These are phyloP conservation scores for Oreochromis niloticus DNA, from an alignment of 2,113 vertebrate genomes.

Conservation along the genomic window DNA sequence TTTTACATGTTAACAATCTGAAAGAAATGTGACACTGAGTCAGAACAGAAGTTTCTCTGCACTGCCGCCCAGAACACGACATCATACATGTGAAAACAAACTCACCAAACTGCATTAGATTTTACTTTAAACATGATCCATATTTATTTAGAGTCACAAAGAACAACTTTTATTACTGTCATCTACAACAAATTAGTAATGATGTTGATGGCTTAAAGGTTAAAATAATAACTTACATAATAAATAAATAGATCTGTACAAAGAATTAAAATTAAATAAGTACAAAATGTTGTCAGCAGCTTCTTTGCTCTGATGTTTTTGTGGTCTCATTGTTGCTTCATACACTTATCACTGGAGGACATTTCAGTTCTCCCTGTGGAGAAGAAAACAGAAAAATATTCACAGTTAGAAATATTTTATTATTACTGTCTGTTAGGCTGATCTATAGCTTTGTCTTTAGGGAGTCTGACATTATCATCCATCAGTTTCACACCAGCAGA, in stretches of 20 bases:
- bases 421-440: background rate
- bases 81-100: no score
- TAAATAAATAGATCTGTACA: background rate
- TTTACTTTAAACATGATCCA: background rate
- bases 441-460: background rate
- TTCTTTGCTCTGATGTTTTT: background rate
- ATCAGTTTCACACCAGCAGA: background rate
- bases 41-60: background rate
- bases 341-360: accelerated
- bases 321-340: background rate
- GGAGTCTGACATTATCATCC: background rate
- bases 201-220: background rate
- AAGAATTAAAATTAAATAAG: accelerated
- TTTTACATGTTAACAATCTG: background rate
- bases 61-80: background rate
- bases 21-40: background rate
- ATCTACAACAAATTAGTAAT: background rate
- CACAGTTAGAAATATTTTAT: background rate
- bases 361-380: background rate
- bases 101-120: background rate
- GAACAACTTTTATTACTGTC: background rate
- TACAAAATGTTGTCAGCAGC: background rate
- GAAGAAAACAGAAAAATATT: background rate
- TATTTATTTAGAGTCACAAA: background rate
- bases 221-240: background rate